Base-by-base conservation (phyloP, 2,888 invertebrate species). In the Danaus chrysippus region DNA sequence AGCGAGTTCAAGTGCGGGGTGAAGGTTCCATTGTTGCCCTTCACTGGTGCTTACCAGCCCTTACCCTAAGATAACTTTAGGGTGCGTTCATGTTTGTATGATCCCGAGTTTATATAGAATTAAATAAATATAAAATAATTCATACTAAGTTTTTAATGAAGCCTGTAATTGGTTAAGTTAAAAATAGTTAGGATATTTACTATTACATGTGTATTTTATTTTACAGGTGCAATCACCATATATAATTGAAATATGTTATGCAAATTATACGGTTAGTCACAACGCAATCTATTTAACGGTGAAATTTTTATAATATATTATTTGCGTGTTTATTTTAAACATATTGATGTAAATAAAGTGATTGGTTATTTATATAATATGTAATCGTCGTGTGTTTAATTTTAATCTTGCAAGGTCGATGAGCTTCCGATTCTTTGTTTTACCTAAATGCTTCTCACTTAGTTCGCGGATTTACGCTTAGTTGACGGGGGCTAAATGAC, bases 1-100 rank as follows among this genome's bases (percentile, higher is more conserved):
- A 64, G 64, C 73, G 69, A 87, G 89, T 91, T 89, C 90, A 91
- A 89, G 90, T 83, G 81, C 86, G 87, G 84, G 90, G 86, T 90
- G 89, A 91, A 90, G 89, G 90, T 83, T 87, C 74, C 79, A 74
- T 75, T 69, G 70, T 68, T 70, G 71, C 71, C 70, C 71, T 71
- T 71, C 67, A 66, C 56, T 61, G 67, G 10, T 9, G 15, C 23
- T 34, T 62, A 64, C 61, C 67, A 64, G 68, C 66, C 71, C 65
- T 61, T 64, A 64, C 63, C 62, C 66, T 58, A 56, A 67, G 64
- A 62, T 64, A 58, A 55, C 61, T 67, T 69, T 68, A 63, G 67
- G 70, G 68, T 57, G 63, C 60, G 54, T 44, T 62, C 65, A 55
- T 63, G 68, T 62, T 63, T 62, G 56, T 61, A 61, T 66, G 62